Base-by-base conservation (phyloP, 2,113 vertebrate genomes). In the Cavia porcellus region DNA sequence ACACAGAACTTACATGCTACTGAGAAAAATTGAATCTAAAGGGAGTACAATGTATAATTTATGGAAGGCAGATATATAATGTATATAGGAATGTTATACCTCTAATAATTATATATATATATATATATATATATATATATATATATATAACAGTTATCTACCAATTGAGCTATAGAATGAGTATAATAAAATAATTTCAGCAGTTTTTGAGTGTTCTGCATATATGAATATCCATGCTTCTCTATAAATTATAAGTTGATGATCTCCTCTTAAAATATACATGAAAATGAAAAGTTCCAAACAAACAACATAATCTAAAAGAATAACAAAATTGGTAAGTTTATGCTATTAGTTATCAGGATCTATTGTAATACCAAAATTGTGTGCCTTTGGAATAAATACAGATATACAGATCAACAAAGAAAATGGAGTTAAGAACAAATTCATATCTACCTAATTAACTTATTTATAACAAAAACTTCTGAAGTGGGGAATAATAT, bases 311-410 rank as follows among this genome's bases (percentile, higher is more conserved):
- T 57, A 93, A 85, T 70, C 42, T 84, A 75, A 89, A 91, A 91
- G 50, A 81, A 89, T 22, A 94, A 75, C 13, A 42, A 94, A 68
- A 0, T 59, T 85, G 24, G 10, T 95, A 86, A 38, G 25, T 32
- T 42, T 81, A 8, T 32, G 52, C 28, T 77, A 83, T 75, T 55
- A 88, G 22, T 61, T 38, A 88, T 42, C 35, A 55, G 87, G 86
- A 83, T 24, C 59, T 80, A 72, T 3, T 50, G 13, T 55, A 81
- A 80, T 14, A n/a, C 14, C 72, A 35, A 97, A 96, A 94, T 91
- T 85, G 62, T 79, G 35, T 95, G 74, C 13, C 57, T 38, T 28
- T 35, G 25, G 4, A 66, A 19, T 7, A 64, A 72, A 7, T 1
- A 28, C 38, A 59, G 5, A 59, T 20, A 55, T 12, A 45, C 13